phyloP scores from a whole-genome alignment of 2,113 vertebrate species.

The Sceloporus tristichus region DNA sequence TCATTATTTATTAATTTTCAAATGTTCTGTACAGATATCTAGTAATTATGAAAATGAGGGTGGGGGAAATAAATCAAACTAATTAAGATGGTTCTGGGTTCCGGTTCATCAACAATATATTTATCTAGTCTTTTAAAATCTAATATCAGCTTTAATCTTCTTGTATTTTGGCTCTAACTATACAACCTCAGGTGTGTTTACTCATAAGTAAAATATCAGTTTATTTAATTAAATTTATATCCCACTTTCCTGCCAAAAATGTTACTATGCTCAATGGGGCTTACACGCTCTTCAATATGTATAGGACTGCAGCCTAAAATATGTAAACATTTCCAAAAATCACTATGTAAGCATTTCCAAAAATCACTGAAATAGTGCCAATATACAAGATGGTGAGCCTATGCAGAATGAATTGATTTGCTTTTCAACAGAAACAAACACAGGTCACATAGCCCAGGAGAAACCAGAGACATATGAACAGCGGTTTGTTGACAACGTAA shows the following conservation, averaged over 20 bases:
- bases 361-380: not conserved
- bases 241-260: too few species aligned
- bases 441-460: slow-evolving; percentile 2
- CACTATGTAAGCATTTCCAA: not conserved
- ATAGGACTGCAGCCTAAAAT: not conserved
- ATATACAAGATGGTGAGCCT: not conserved
- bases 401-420: not conserved
- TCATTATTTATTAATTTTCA: slow-evolving; percentile 21
- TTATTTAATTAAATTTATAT: not conserved
- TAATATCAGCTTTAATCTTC: not conserved
- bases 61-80: not conserved
- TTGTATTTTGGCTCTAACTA: not conserved
- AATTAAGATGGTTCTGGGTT: not conserved
- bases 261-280: not conserved
- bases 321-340: too few species aligned
- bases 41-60: not conserved
- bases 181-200: not conserved
- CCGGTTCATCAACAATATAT: not conserved
- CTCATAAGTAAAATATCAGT: not conserved
- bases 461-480: not conserved
- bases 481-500: not conserved
- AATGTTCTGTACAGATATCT: not conserved
- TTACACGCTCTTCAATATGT: not conserved
- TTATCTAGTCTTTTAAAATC: slow-evolving; percentile 32
- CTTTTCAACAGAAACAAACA: slow-evolving; percentile 17